Evolutionary conservation across 2,113 vertebrate genomes (phyloP), one percentile per base, ranked within the genome.

Genomic region (Leuciscus idus): DNA sequence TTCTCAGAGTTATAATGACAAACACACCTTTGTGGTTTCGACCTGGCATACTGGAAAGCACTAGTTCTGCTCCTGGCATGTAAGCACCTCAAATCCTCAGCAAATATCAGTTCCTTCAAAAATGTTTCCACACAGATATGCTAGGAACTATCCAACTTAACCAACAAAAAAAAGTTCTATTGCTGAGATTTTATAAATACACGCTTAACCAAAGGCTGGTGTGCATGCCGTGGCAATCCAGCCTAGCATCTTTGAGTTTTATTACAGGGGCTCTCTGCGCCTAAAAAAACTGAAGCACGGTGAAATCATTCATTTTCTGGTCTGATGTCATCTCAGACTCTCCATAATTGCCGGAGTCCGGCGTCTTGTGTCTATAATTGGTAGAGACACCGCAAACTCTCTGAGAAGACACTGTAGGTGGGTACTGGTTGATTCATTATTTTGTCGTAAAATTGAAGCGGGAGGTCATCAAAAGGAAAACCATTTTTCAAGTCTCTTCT

Each of bases 231-330:
- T 90, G 90, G 92, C 91, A 92, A 77, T 88, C 89, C 91, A 90
- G 85, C 88, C 84, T 84, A 89, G 90, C 80, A 91, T 90, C 92
- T 93, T 92, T 90, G 90, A 90, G 89, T 89, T 93, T 92, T 93
- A 94, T 93, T 93, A 92, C 91, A 93, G 92, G 91, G 86, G 91
- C 68, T 88, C 87, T 68, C 72, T 70, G 74, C 66, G 50, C 64
- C 77, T 91, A 92, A 93, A 92, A 93, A 87, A 89, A 85, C 59
- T 88, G 88, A 87, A 89, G 87, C 84, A 85, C 89, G 90, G 92
- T 92, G 90, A 93, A 93, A 94, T 95, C 91, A 93, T 94, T 94
- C 91, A 94, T 94, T 95, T 94, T 93, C 92, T 92, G 87, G 87
- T 93, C 92, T 94, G 94, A 93, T 94, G 91, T 94, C 90, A 94